Base-by-base conservation (phyloP, 2,113 vertebrate species). In the Phrynocephalus versicolor region DNA sequence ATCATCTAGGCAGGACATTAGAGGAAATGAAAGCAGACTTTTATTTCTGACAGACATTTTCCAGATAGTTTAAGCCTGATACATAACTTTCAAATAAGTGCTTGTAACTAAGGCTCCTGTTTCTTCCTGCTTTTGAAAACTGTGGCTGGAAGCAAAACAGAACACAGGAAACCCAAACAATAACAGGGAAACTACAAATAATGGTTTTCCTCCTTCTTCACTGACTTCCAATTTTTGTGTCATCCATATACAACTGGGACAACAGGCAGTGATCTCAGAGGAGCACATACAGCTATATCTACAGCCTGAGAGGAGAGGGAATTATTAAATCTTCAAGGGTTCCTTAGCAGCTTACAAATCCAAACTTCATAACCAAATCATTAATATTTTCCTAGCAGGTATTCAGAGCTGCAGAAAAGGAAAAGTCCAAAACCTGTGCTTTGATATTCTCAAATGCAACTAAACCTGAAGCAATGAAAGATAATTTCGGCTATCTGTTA, bases 1-100 rank as follows among this genome's bases (percentile, higher is more conserved):
- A 14, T 41, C 4, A 6, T 55, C 58, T 80, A 57, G 25, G 15
- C n/a, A 86, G 67, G n/a, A 72, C 72, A 41, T 33, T 37, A 51
- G 77, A 72, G 70, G 37, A 19, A 74, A 74, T 3, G 1, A 70
- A 81, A 67, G 60, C 58, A 57, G 60, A 64, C 39, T 75, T 81
- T 60, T 75, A 39, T 86, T 57, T 57, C 76, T 85, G 57, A 57
- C 33, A 55, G 39, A 75, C 51, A 81, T 86, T 86, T 85, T 85
- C 84, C 67, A 79, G 79, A 58, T 62, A 81, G 60, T 81, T 86
- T 81, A 86, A 81, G 41, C 70, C 84, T n/a, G 84, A 79, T 57
- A 83, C 57, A 74, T 45, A 74, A 65, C 37, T 74, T 74, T 64
- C 82, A 74, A 76, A 84, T 62, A 84, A n/a, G 37, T 57, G 23